Conservation (phyloP, 53 echinoderm and acorn worm species). For the Luidia sarsii region DNA sequence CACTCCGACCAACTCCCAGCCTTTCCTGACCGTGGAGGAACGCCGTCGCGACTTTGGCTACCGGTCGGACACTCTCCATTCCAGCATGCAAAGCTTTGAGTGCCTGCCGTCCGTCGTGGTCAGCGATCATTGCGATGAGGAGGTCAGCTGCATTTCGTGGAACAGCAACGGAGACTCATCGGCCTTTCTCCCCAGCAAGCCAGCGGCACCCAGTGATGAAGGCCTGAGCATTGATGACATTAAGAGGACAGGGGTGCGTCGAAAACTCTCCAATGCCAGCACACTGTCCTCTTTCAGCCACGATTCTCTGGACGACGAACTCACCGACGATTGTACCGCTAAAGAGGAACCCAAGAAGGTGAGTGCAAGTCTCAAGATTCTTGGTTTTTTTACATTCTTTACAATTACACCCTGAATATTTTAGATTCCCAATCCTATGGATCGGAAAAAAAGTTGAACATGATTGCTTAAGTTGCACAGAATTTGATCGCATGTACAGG, state of each 20-base stretch:
- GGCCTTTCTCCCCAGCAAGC: not conserved
- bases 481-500: not conserved
- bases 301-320: conserved; percentile 74
- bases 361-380: conserved; percentile 10
- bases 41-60: conserved; percentile 53
- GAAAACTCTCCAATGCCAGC: conserved; percentile 86
- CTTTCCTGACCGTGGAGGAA: conserved; percentile 46
- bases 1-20: not conserved
- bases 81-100: conserved; percentile 62
- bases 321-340: conserved; percentile 50
- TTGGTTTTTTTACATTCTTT: not conserved
- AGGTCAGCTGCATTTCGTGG: conserved; percentile 34
- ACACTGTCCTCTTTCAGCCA: conserved; percentile 79
- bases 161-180: conserved; percentile 3
- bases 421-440: too few species aligned
- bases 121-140: conserved; percentile 71
- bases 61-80: conserved; percentile 52
- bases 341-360: conserved; percentile 56
- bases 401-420: not conserved
- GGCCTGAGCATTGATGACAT: conserved; percentile 64
- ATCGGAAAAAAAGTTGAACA: too few species aligned
- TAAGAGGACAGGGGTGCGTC: not conserved
- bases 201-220: not conserved
- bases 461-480: not conserved
- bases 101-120: conserved; percentile 63